These are phyloP conservation scores for Parnassius orleans DNA, from an alignment of 2,888 invertebrate genomes.

Conservation along the genomic window DNA sequence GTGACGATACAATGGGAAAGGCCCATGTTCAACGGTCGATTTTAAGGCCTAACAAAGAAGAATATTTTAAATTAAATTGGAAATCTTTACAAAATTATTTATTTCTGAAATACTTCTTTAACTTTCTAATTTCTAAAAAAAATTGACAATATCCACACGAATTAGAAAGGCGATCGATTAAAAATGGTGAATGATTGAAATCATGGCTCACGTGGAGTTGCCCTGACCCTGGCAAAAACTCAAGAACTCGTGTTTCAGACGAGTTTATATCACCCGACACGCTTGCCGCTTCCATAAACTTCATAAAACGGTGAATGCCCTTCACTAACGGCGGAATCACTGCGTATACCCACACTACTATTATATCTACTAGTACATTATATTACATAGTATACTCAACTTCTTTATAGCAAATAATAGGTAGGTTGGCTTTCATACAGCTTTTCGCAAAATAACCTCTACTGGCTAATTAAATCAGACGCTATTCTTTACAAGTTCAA, in stretches of 20 bases:
- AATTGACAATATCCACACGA: no score
- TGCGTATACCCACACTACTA: conserved; percentile 4
- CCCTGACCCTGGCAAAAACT: background rate
- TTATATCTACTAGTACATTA: background rate
- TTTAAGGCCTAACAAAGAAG: no score
- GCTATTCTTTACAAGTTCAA: conserved; percentile 15
- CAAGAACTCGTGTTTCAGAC: conserved; percentile 7
- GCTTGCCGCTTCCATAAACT: conserved; percentile 31
- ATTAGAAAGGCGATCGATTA: no score
- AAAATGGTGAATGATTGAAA: background rate
- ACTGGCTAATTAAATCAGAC: conserved; percentile 2
- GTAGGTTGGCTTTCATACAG: no score
- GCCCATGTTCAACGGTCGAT: no score
- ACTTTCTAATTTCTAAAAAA: no score
- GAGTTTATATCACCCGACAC: conserved; percentile 29
- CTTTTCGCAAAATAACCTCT: background rate
- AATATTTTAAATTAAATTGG: no score
- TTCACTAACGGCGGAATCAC: conserved; percentile 25
- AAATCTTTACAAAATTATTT: no score
- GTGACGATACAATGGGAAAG: no score
- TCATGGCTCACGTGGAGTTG: background rate
- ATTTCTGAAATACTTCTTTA: no score
- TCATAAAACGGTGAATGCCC: conserved; percentile 37
- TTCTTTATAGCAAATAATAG: no score
- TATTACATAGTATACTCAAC: no score